Conservation (phyloP, 2,113 vertebrate genomes). For the Actenoides hombroni region DNA sequence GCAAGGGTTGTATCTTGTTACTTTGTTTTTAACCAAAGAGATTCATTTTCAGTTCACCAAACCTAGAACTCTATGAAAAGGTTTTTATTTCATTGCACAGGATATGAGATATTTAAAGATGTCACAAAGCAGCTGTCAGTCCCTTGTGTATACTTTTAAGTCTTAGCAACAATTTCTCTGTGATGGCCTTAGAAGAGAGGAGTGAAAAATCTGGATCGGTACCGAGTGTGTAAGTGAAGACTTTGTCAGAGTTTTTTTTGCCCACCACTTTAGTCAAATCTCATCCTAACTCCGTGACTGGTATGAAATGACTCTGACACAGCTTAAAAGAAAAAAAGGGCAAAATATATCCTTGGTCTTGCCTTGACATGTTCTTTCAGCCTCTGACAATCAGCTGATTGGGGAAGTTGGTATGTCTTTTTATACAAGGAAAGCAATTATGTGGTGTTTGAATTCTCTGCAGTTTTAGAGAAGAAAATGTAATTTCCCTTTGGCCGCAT, state of each 20-base stretch:
- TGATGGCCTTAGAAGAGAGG: not conserved
- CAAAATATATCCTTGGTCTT: not conserved
- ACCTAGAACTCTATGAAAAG: not conserved
- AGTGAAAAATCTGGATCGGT: not conserved
- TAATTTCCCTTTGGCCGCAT: not conserved
- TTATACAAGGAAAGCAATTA: not conserved
- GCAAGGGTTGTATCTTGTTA: not conserved
- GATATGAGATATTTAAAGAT: not conserved
- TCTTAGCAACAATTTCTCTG: not conserved
- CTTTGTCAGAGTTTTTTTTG: not conserved
- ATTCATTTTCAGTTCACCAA: not conserved
- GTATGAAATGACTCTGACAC: not conserved
- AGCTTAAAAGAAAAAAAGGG: not conserved
- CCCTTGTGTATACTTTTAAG: not conserved
- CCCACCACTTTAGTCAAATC: not conserved
- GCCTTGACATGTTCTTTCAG: not conserved
- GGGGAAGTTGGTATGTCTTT: not conserved
- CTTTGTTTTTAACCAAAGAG: not conserved
- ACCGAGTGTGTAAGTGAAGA: not conserved
- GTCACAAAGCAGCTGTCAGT: not conserved
- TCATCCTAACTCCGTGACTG: not conserved
- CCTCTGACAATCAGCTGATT: not conserved
- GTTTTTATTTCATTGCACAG: not conserved
- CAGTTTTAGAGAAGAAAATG: not conserved
- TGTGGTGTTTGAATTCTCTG: not conserved